phyloP scores from a whole-genome alignment of 2,888 invertebrate species.

The Sabatieria punctata region DNA sequence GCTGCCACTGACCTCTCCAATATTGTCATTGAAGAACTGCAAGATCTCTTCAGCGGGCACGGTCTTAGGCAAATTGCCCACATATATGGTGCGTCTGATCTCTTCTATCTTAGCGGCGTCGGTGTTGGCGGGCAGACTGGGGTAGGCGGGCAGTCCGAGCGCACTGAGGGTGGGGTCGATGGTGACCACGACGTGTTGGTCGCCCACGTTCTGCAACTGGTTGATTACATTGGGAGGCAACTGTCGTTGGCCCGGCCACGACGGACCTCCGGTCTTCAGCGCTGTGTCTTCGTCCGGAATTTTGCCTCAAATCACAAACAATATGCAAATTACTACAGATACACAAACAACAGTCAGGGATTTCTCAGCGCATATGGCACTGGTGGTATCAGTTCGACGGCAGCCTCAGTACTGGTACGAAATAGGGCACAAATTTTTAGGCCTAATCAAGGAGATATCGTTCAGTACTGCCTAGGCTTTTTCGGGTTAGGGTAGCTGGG shows the following conservation, averaged over 20 bases:
- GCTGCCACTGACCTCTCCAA: slow-evolving; percentile 33
- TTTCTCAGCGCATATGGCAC: too few species aligned
- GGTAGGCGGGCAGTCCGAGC: slow-evolving; percentile 65
- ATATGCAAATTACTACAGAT: slow-evolving; percentile 8
- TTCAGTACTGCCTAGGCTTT: too few species aligned
- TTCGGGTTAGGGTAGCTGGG: too few species aligned
- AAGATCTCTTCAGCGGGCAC: slow-evolving; percentile 57
- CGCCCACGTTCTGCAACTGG: slow-evolving; percentile 22
- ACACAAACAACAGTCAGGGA: neutral
- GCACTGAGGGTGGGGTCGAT: slow-evolving; percentile 66
- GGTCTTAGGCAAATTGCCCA: slow-evolving; percentile 50
- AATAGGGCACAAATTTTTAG: too few species aligned
- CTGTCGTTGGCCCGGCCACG: slow-evolving; percentile 39
- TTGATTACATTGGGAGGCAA: slow-evolving; percentile 60
- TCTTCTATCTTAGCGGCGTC: slow-evolving; percentile 62
- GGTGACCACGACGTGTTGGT: slow-evolving; percentile 36
- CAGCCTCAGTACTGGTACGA: too few species aligned
- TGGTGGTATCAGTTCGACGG: too few species aligned
- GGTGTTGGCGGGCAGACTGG: slow-evolving; percentile 60
- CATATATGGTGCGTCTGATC: slow-evolving; percentile 73
- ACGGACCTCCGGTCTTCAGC: slow-evolving; percentile 73
- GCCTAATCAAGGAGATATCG: too few species aligned
- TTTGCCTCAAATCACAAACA: slow-evolving; percentile 43
- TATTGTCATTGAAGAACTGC: slow-evolving; percentile 51
- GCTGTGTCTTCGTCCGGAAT: slow-evolving; percentile 92